Conservation (phyloP, 2,888 invertebrate species). For the Acanthosepion pharaonis region DNA sequence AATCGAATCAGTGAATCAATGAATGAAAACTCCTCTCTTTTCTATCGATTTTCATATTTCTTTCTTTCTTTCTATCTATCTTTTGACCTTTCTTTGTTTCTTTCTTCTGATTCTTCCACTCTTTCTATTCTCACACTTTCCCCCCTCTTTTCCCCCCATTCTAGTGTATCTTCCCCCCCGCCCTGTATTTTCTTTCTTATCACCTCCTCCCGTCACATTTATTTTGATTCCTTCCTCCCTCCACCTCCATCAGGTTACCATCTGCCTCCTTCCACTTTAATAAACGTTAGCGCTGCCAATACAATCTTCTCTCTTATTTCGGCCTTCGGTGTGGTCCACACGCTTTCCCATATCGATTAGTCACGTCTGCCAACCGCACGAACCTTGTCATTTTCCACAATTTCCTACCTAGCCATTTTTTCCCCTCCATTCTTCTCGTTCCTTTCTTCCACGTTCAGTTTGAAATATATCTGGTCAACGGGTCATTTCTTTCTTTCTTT, state of each 20-base stretch:
- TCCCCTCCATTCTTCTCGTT: not conserved
- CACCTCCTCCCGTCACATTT: no score
- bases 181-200: not conserved
- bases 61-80: no score
- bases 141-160: not conserved
- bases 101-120: not conserved
- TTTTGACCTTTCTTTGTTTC: not conserved
- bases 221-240: no score
- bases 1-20: no score
- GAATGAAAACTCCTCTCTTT: not conserved
- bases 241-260: no score
- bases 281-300: not conserved
- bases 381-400: not conserved
- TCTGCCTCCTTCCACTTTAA: not conserved
- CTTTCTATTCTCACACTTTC: not conserved
- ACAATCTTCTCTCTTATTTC: not conserved
- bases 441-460: not conserved
- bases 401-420: not conserved
- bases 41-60: not conserved
- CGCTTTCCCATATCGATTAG: not conserved
- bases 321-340: not conserved
- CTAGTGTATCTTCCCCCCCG: no score
- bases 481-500: no score
- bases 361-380: not conserved
- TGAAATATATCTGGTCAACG: no score